phyloP scores from a whole-genome alignment of 2,113 vertebrate species.

The Meleagris gallopavo region DNA sequence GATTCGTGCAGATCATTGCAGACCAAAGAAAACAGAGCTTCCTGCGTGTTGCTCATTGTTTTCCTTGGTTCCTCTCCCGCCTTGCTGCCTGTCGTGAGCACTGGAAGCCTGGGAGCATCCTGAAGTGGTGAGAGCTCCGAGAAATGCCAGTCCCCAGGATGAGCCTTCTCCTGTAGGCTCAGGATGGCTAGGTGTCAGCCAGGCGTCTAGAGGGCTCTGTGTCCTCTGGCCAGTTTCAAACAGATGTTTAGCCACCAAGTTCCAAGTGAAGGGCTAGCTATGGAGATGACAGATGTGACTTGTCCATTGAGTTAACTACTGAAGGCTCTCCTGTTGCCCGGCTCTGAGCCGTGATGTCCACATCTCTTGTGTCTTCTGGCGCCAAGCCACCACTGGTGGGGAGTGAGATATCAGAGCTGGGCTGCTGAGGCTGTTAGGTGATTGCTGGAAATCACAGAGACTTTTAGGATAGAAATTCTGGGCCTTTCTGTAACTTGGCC shows the following conservation, averaged over 20 bases:
- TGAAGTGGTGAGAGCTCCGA: not conserved
- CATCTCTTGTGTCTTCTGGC: not conserved
- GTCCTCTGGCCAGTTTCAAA: not conserved
- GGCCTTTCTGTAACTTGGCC: not conserved
- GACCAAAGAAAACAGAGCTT: conserved; percentile 53
- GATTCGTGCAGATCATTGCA: conserved; percentile 4
- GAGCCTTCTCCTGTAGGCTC: not conserved
- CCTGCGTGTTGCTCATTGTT: conserved; percentile 24
- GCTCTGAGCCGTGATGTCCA: not conserved
- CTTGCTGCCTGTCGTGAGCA: not conserved
- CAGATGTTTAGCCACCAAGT: not conserved
- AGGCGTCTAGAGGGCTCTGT: not conserved
- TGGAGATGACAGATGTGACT: fast-evolving
- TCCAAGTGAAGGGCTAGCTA: not conserved
- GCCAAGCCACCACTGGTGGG: too few relatives aligned
- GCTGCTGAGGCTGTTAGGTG: not conserved
- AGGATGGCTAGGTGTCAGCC: not conserved
- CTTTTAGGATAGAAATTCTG: not conserved
- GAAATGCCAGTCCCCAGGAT: not conserved
- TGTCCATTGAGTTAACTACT: not conserved
- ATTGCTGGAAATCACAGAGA: not conserved
- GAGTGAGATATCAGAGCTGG: not conserved
- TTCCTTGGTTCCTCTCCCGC: not conserved
- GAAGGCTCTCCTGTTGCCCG: not conserved
- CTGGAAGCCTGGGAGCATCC: not conserved